These are phyloP conservation scores for Coenobita brevimanus DNA, from an alignment of 1,140 invertebrate species.

Conservation along the genomic window DNA sequence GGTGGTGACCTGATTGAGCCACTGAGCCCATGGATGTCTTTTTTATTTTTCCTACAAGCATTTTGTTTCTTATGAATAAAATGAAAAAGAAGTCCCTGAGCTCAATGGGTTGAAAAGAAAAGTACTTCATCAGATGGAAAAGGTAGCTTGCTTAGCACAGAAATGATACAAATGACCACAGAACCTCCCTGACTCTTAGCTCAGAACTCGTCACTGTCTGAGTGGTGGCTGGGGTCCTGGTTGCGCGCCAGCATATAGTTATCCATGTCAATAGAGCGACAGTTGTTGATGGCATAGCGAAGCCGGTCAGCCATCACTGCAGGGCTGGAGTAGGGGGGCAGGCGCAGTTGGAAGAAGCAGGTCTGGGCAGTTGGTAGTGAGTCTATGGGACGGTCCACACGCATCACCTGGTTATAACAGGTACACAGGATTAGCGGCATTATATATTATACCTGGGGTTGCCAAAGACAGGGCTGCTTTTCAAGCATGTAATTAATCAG, in stretches of 20 bases:
- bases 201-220: conserved; percentile 67
- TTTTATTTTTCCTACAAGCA: too few relatives aligned
- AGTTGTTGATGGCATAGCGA: conserved; percentile 82
- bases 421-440: neutral
- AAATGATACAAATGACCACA: too few relatives aligned
- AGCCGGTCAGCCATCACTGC: conserved; percentile 80
- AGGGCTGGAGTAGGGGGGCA: conserved; percentile 79
- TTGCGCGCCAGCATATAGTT: conserved; percentile 83
- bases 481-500: too few relatives aligned
- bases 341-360: conserved; percentile 82
- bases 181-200: too few relatives aligned
- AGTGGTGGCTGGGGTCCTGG: conserved; percentile 61
- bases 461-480: too few relatives aligned
- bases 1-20: too few relatives aligned
- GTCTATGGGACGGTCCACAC: conserved; percentile 78
- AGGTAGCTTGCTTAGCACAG: too few relatives aligned
- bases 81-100: too few relatives aligned
- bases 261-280: conserved; percentile 83
- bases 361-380: conserved; percentile 81
- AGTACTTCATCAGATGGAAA: too few relatives aligned
- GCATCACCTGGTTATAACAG: conserved; percentile 75
- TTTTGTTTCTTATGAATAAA: too few relatives aligned
- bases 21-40: too few relatives aligned
- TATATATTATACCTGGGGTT: neutral
- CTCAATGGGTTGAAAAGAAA: too few relatives aligned